Evolutionary conservation across 2,113 vertebrate species (phyloP).

Genomic region (Sinosuthora webbiana): DNA sequence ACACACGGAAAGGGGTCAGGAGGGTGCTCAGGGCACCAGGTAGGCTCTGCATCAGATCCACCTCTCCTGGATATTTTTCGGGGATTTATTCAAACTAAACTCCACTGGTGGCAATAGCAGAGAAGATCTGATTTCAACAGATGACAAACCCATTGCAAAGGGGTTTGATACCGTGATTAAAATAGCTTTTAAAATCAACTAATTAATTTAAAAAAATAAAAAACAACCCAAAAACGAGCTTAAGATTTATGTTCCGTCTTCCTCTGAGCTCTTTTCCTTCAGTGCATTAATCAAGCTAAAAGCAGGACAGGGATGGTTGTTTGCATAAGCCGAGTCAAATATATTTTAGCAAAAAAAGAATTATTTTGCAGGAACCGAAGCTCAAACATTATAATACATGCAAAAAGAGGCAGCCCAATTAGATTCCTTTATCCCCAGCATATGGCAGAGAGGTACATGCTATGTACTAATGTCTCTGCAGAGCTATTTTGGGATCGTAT

Average conservation of each 20-base stretch:
- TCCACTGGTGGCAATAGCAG: not conserved
- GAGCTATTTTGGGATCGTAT: conserved; percentile 60
- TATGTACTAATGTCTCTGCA: conserved; percentile 50
- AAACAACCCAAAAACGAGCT: not conserved
- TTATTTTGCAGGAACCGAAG: not conserved
- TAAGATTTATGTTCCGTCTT: not conserved
- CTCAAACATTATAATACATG: conserved; percentile 3
- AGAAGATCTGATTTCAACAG: not conserved
- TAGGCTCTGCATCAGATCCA: not conserved
- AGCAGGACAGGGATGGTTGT: not conserved
- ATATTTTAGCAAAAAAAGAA: not conserved
- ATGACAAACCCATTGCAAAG: not conserved
- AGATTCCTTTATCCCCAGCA: conserved; percentile 56
- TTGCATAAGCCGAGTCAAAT: not conserved
- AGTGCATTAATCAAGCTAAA: conserved; percentile 1
- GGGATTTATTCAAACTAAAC: not conserved
- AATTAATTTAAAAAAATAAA: not conserved
- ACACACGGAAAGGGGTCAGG: accelerated
- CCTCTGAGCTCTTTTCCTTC: not conserved
- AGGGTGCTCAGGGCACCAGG: not conserved
- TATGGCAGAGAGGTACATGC: conserved; percentile 54
- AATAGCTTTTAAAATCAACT: not conserved
- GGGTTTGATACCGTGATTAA: not conserved
- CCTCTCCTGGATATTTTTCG: not conserved
- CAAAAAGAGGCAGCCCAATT: not conserved